phyloP scores from a whole-genome alignment of 53 echinoderm and acorn worm genomes.

The Arbacia lixula region DNA sequence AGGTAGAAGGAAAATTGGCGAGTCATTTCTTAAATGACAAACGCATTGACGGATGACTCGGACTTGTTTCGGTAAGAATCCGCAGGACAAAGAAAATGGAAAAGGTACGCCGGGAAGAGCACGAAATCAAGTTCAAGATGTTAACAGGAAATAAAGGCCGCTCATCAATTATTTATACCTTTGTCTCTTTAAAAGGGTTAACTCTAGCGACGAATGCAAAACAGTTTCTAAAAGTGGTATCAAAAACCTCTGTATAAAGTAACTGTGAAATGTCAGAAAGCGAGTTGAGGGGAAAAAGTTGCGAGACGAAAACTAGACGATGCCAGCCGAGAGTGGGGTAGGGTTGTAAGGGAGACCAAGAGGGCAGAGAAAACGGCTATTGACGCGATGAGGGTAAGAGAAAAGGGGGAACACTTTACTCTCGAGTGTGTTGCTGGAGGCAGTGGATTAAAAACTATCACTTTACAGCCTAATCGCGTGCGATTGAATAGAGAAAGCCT shows the following conservation, averaged over 20 bases:
- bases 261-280: background rate
- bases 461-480: conserved; percentile 44
- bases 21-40: too few relatives aligned
- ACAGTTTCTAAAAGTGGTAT: conserved; percentile 21
- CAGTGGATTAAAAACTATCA: conserved; percentile 53
- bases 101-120: too few relatives aligned
- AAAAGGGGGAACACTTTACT: conserved; percentile 22
- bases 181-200: conserved; percentile 20
- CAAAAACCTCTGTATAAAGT: conserved; percentile 19
- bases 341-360: background rate
- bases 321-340: background rate
- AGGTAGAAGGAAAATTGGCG: too few relatives aligned
- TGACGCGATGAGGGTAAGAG: background rate
- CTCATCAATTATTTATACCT: conserved; percentile 49
- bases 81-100: too few relatives aligned
- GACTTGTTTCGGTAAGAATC: too few relatives aligned
- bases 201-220: background rate
- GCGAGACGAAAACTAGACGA: background rate
- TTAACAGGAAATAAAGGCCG: too few relatives aligned
- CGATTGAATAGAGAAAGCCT: conserved; percentile 26
- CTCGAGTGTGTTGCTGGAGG: conserved; percentile 43
- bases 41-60: too few relatives aligned
- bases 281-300: conserved; percentile 5
- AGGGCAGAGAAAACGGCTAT: conserved; percentile 4
- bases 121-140: too few relatives aligned